These are phyloP conservation scores for Julus scandinavius DNA, from an alignment of 2,888 invertebrate species.

Conservation along the genomic window DNA sequence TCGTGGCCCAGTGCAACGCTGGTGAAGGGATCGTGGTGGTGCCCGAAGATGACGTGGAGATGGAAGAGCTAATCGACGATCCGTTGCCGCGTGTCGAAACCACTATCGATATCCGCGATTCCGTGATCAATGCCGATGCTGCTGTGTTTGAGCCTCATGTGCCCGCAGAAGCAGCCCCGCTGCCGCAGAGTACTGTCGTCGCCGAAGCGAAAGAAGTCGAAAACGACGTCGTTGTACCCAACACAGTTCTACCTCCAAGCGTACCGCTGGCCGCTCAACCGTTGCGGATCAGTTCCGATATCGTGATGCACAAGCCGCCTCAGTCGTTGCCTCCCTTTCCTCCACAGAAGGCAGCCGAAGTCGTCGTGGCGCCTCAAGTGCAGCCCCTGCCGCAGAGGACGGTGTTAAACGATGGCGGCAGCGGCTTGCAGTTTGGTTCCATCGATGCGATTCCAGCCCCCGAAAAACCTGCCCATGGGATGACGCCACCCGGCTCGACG, in stretches of 20 bases:
- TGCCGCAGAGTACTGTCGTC: neutral
- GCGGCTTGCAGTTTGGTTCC: constrained; percentile 9
- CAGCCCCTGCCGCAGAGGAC: constrained; percentile 11
- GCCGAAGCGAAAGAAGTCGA: neutral
- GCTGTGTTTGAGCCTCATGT: neutral
- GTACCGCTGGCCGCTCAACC: neutral
- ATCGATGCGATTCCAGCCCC: constrained; percentile 3
- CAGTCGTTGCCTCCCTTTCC: constrained; percentile 39
- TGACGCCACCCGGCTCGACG: neutral
- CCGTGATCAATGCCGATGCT: neutral
- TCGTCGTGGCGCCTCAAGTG: neutral
- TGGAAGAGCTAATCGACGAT: neutral
- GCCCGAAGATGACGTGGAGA: neutral
- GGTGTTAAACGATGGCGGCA: neutral
- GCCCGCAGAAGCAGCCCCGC: neutral
- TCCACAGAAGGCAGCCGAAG: neutral
- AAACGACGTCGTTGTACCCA: neutral
- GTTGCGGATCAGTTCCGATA: neutral
- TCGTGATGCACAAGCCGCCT: constrained; percentile 18
- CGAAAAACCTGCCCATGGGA: neutral
- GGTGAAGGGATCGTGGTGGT: no score
- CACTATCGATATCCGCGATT: neutral
- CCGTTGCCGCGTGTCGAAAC: neutral
- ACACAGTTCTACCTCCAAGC: neutral
- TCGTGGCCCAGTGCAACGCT: neutral